Base-by-base conservation (phyloP, 2,888 invertebrate species). In the Acrobeloides nanus region DNA sequence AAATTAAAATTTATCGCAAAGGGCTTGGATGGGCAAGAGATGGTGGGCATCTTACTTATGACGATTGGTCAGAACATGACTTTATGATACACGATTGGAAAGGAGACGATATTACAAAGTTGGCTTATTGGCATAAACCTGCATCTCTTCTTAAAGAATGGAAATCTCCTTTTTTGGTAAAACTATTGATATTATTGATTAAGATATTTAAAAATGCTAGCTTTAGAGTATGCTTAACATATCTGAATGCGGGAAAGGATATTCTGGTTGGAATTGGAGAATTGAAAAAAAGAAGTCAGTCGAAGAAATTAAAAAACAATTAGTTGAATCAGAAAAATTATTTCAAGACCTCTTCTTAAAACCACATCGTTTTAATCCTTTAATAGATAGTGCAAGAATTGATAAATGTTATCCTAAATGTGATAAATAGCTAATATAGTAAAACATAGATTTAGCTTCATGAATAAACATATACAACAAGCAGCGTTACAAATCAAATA, bases 71-170 rank as follows among this genome's bases (percentile, higher is more conserved):
- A 20, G 31, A 34, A 4, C 20, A 35, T 32, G 58, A 59, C 37
- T 58, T 58, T 26, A 54, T 58, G 53, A 42, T 58, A 12, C 58
- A 58, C 38, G 58, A 54, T 20, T 57, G 58, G 58, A 57, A 57
- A 33, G 18, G 25, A 4, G 48, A 50, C n/a, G 43, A 21, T 2
- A 53, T 42, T 23, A 31, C n/a, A n/a, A n/a, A n/a, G n/a, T 24
- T 48, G n/a, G n/a, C n/a, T n/a, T n/a, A n/a, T n/a, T n/a, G n/a
- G n/a, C n/a, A n/a, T n/a, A n/a, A n/a, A n/a, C n/a, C n/a, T n/a
- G n/a, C n/a, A n/a, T n/a, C n/a, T n/a, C n/a, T n/a, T n/a, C n/a
- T n/a, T n/a, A n/a, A n/a, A n/a, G n/a, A n/a, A 1, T 57, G 58
- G 58, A 20, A 38, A 10, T 57, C 58, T 24, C 58, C 58, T 1